A percentile compares a stretch with the other conserved stretches of the same genome.
Conservation (phyloP, 2,113 vertebrate species). For the Perca schrenkii region DNA sequence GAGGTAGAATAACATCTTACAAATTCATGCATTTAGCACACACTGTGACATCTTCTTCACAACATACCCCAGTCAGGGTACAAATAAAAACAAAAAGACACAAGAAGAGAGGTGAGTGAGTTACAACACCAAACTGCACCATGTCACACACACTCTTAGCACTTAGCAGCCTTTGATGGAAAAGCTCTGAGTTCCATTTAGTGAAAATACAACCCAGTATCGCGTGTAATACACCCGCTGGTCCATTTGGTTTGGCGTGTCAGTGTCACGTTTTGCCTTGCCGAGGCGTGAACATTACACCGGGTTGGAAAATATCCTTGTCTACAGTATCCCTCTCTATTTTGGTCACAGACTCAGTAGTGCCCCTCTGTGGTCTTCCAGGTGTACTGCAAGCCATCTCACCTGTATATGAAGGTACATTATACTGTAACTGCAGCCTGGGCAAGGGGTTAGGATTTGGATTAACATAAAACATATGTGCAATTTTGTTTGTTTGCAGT, state of each 20-base stretch:
- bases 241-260: too few relatives aligned
- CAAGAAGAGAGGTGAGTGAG: conserved; percentile 3
- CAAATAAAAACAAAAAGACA: not conserved
- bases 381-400: not conserved
- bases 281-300: too few relatives aligned
- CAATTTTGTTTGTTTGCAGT: not conserved
- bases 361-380: conserved; percentile 21
- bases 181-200: not conserved
- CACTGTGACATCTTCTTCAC: not conserved
- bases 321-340: not conserved
- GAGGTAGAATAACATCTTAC: too few relatives aligned
- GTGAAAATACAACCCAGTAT: not conserved
- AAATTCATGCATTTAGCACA: not conserved
- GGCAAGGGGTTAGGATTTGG: not conserved
- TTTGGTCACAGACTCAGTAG: not conserved
- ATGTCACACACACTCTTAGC: not conserved
- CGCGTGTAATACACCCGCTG: too few relatives aligned
- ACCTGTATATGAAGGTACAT: not conserved
- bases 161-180: not conserved
- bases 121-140: not conserved
- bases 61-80: not conserved
- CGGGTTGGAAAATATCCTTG: not conserved
- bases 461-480: not conserved
- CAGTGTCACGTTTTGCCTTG: too few relatives aligned
- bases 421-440: not conserved